Conservation (phyloP, 2,797 vertebrate genomes). For the Acridotheres tristis region DNA sequence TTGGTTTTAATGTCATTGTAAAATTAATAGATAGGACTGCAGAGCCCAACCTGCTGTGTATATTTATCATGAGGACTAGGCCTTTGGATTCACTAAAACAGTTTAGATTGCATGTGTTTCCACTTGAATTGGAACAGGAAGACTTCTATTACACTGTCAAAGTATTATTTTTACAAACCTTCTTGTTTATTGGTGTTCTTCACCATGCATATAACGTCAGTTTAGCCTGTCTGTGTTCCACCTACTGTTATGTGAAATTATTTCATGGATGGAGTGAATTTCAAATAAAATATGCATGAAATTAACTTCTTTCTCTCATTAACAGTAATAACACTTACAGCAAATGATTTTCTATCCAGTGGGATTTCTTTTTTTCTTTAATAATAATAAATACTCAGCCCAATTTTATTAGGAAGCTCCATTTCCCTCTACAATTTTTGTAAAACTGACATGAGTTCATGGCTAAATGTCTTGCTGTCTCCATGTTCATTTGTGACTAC, state of each 20-base stretch:
- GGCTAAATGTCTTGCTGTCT: not conserved
- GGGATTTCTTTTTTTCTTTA: not conserved
- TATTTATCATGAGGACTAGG: not conserved
- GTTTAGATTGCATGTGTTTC: not conserved
- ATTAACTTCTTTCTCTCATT: conserved; percentile 19
- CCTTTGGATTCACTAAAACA: not conserved
- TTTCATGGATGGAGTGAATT: conserved; percentile 13
- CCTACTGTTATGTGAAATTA: conserved; percentile 3
- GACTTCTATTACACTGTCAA: not conserved
- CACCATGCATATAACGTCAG: not conserved
- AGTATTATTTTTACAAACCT: not conserved
- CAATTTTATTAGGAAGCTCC: not conserved
- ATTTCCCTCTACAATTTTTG: not conserved
- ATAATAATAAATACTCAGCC: not conserved
- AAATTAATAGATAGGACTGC: not conserved
- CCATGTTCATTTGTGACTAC: not conserved
- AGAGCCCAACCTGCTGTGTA: not conserved
- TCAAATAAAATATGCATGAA: conserved; percentile 16
- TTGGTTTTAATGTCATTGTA: not conserved
- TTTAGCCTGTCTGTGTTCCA: not conserved
- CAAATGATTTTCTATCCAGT: not conserved
- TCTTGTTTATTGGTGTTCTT: not conserved
- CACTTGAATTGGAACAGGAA: not conserved
- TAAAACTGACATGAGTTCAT: not conserved
- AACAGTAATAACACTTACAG: conserved; percentile 7